These are phyloP conservation scores for Zoanthus sociatus DNA, from an alignment of 92 coral and sea anemone genomes.

Conservation along the genomic window DNA sequence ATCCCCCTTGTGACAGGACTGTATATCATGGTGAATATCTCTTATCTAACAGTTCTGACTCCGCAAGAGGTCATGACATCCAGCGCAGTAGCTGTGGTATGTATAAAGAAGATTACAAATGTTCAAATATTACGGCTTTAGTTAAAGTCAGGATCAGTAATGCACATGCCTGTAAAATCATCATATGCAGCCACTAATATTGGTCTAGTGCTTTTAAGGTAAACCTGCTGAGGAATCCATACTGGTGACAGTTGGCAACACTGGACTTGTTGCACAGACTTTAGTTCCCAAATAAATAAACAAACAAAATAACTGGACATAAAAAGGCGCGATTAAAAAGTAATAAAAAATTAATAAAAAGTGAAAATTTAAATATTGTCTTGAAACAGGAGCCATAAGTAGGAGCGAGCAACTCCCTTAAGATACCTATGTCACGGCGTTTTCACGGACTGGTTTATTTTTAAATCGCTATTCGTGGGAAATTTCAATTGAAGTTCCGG, in stretches of 20 bases:
- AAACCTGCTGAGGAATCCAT: background rate
- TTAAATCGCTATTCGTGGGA: too few species aligned
- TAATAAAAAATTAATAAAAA: too few species aligned
- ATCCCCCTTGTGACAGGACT: background rate
- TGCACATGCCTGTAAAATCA: background rate
- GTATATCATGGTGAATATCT: conserved; percentile 32
- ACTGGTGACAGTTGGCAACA: background rate
- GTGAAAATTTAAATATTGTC: too few species aligned
- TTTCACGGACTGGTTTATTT: too few species aligned
- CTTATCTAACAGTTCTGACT: conserved; percentile 71
- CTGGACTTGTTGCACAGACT: background rate
- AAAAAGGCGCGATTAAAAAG: too few species aligned
- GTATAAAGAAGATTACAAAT: background rate
- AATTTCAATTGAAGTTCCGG: too few species aligned
- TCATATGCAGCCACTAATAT: too few species aligned
- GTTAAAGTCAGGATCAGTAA: background rate
- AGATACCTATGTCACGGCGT: too few species aligned
- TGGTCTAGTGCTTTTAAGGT: background rate
- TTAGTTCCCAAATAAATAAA: background rate
- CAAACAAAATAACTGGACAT: too few species aligned
- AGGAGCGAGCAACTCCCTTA: too few species aligned
- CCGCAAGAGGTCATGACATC: conserved; percentile 57
- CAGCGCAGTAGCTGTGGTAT: conserved; percentile 68
- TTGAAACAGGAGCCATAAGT: too few species aligned
- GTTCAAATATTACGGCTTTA: background rate